Evolutionary conservation across 2,888 invertebrate genomes (phyloP).

Genomic region (Hedychridium roseum): DNA sequence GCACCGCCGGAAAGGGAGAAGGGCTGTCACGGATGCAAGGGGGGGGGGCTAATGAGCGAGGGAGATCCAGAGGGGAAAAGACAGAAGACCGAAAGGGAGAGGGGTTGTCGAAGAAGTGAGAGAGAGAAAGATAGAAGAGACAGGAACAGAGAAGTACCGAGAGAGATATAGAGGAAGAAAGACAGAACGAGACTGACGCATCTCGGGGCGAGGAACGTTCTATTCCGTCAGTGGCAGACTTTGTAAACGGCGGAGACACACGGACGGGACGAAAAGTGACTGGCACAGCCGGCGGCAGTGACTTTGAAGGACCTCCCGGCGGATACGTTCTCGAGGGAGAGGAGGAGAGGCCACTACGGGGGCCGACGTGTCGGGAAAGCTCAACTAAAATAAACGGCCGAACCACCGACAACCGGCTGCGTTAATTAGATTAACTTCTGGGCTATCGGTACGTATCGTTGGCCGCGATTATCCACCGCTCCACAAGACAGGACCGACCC

Average conservation of each 20-base stretch:
- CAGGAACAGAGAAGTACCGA: background rate
- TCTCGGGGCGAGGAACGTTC: constrained; percentile 16
- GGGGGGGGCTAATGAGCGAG: too few species aligned
- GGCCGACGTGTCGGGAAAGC: constrained; percentile 37
- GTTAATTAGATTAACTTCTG: constrained; percentile 40
- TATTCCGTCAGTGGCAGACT: constrained; percentile 37
- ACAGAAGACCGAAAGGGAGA: constrained; percentile 3
- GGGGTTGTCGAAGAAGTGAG: too few species aligned
- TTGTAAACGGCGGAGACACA: constrained; percentile 27
- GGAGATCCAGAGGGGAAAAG: constrained; percentile 13
- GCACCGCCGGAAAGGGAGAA: too few species aligned
- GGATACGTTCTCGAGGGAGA: constrained; percentile 4
- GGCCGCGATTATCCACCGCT: too few species aligned
- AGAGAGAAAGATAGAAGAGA: background rate
- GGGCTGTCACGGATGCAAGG: too few species aligned
- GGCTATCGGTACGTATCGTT: constrained; percentile 41
- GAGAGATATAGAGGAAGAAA: constrained; percentile 1
- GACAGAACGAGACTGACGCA: background rate
- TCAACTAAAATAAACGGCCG: constrained; percentile 37
- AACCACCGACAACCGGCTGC: constrained; percentile 12
- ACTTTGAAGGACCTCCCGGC: constrained; percentile 28
- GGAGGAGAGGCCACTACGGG: constrained; percentile 17
- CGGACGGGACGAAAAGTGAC: constrained; percentile 39
- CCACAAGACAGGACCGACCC: too few species aligned
- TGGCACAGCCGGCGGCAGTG: constrained; percentile 11